Percentiles rank a stretch among this genome's conserved stretches.
Conservation (phyloP, 2,888 invertebrate species). For the Nematopogon swammerdamellus region DNA sequence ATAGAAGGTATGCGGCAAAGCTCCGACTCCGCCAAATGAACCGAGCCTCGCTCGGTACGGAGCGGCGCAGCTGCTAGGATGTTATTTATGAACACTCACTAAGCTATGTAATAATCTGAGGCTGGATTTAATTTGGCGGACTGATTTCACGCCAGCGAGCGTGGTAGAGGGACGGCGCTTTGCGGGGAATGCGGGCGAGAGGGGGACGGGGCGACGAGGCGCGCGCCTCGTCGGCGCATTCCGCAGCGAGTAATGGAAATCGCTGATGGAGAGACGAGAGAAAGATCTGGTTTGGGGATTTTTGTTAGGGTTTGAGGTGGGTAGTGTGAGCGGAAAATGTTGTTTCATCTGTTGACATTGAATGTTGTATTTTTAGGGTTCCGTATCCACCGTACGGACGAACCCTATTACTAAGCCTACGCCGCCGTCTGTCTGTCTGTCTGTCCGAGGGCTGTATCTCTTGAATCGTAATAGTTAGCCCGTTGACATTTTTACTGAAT, state of each 20-base stretch:
- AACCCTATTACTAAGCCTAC: too few relatives aligned
- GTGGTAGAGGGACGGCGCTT: conserved; percentile 17
- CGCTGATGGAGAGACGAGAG: conserved; percentile 17
- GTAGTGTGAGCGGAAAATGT: too few relatives aligned
- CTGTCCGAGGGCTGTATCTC: too few relatives aligned
- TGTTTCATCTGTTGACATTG: too few relatives aligned
- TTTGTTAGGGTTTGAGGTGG: not conserved
- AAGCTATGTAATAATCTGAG: conserved; percentile 71
- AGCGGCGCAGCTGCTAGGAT: conserved; percentile 14
- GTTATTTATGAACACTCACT: conserved; percentile 69
- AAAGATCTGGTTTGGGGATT: not conserved
- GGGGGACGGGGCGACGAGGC: not conserved
- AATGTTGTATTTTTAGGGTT: too few relatives aligned
- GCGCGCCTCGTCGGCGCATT: conserved; percentile 34
- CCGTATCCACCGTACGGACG: too few relatives aligned
- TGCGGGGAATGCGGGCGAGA: not conserved
- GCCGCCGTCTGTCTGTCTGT: too few relatives aligned
- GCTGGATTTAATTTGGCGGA: conserved; percentile 70
- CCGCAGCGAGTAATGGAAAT: conserved; percentile 34
- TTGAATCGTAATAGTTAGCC: too few relatives aligned
- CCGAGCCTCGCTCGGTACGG: not conserved
- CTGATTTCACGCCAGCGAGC: conserved; percentile 63
- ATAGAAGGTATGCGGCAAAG: not conserved
- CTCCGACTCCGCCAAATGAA: not conserved
- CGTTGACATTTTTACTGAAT: too few relatives aligned